phyloP scores from a whole-genome alignment of 2,888 invertebrate genomes.

The Diarsia brunnea region DNA sequence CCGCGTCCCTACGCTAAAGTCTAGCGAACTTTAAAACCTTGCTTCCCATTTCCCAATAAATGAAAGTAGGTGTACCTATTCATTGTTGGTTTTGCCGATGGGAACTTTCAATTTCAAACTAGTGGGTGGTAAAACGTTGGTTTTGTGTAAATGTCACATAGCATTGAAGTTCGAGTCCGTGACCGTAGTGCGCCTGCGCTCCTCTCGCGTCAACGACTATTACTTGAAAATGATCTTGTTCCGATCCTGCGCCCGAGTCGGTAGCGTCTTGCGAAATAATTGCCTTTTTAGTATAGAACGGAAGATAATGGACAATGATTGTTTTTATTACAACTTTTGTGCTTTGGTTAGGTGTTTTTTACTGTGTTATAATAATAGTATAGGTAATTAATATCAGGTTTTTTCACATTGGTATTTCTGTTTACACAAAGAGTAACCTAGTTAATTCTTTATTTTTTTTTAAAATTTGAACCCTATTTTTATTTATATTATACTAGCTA shows the following conservation, averaged over 20 bases:
- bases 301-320: slow-evolving; percentile 42
- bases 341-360: slow-evolving; percentile 25
- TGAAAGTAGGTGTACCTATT: slow-evolving; percentile 50
- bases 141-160: slow-evolving; percentile 77
- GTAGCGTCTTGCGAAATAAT: slow-evolving; percentile 63
- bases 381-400: slow-evolving; percentile 2
- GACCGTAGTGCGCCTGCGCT: slow-evolving; percentile 75
- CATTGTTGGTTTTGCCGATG: slow-evolving; percentile 54
- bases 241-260: slow-evolving; percentile 56
- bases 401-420: too few species aligned
- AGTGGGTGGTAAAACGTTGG: slow-evolving; percentile 67
- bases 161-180: slow-evolving; percentile 81
- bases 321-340: slow-evolving; percentile 29
- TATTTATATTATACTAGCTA: too few species aligned
- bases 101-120: slow-evolving; percentile 66
- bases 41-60: slow-evolving; percentile 55
- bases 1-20: not conserved
- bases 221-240: slow-evolving; percentile 74
- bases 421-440: too few species aligned
- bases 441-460: too few species aligned
- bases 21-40: slow-evolving; percentile 36
- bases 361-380: slow-evolving; percentile 18
- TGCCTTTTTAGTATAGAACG: slow-evolving; percentile 41
- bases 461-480: too few species aligned
- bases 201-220: slow-evolving; percentile 75